Evolutionary conservation across 2,113 vertebrate genomes (phyloP), one percentile per base, ranked within the genome.

Genomic region (Sorex fumeus): DNA sequence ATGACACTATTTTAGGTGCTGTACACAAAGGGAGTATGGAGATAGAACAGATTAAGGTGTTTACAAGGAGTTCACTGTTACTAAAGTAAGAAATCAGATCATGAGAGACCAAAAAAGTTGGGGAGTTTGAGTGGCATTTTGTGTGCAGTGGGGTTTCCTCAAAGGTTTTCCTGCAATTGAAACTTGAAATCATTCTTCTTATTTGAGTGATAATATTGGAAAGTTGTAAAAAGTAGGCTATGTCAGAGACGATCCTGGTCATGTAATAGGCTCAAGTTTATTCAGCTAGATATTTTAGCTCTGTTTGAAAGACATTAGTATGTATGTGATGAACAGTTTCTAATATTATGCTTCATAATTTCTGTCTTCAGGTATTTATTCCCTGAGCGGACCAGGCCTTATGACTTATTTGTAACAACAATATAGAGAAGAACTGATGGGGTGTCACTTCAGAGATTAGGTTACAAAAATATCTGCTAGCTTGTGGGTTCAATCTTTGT

Each of bases 101-200:
- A 7, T 25, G 7, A n/a, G 74, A 91, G 45, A 84, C 16, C 27
- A 93, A 78, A 70, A 36, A 45, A 21, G 62, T 27, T 27, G 10
- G 6, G 27, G 40, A 83, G 28, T 72, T 80, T 80, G 34, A 86
- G 25, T 43, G 60, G 67, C 60, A 83, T 79, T 70, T 21, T 78
- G 1, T 36, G 5, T 81, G 78, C 50, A 45, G 2, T 69, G 8
- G 13, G 60, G 43, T 80, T 47, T 12, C 43, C 45, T 72, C 79
- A 50, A 76, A 93, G 1, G 0, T 57, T 70, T 90, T 76, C 88
- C 2, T 88, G 40, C 16, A 74, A 25, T 71, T 75, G 60, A 88
- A 83, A 88, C 91, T 88, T 16, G 36, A 74, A 88, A 74, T 83
- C 32, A 76, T 13, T 81, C 74, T n/a, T n/a, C n/a, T n/a, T n/a